Conservation (phyloP, 2,888 invertebrate genomes). For the Lysandra coridon region DNA sequence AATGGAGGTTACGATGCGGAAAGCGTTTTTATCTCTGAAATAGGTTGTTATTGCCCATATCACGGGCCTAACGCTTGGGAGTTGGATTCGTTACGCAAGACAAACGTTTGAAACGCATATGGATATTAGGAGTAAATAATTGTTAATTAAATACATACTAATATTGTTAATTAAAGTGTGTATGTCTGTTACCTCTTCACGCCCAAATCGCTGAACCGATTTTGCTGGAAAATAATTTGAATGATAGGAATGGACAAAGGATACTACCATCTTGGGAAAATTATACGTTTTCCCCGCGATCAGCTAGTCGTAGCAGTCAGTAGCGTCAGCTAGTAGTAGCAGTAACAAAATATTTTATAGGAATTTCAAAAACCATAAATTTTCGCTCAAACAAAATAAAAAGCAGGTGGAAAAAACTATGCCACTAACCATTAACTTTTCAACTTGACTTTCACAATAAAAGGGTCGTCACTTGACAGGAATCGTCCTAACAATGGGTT, state of each 20-base stretch:
- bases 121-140: too few species aligned
- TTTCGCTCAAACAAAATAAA: neutral
- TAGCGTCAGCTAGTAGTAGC: too few species aligned
- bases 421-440: neutral
- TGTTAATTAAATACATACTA: too few species aligned
- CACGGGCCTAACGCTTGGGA: neutral
- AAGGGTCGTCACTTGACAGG: neutral
- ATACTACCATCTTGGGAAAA: too few species aligned
- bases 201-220: too few species aligned
- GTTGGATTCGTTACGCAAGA: neutral
- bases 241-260: too few species aligned
- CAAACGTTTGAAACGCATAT: neutral
- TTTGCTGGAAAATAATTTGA: too few species aligned
- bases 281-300: too few species aligned
- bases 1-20: conserved; percentile 6
- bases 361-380: neutral
- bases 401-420: conserved; percentile 11
- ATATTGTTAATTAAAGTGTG: too few species aligned
- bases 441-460: neutral
- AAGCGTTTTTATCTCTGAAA: neutral
- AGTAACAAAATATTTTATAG: too few species aligned
- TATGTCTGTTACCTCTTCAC: too few species aligned
- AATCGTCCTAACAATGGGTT: conserved; percentile 4
- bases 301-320: too few species aligned
- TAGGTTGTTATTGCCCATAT: neutral